phyloP scores from a whole-genome alignment of 2,113 vertebrate species.

The Corvus cornix region DNA sequence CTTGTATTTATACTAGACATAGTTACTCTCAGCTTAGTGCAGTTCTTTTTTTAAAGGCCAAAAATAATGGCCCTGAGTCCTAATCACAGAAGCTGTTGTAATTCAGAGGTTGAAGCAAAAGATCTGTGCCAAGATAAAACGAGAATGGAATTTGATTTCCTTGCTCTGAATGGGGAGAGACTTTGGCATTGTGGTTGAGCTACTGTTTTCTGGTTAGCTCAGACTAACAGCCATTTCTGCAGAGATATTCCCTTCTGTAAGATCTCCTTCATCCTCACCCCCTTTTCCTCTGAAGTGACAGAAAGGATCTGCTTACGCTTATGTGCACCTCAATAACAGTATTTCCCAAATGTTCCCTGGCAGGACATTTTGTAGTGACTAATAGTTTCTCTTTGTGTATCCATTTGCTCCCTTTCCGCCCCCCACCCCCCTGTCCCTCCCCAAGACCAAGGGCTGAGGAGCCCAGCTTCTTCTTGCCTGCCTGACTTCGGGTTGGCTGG shows the following conservation, averaged over 20 bases:
- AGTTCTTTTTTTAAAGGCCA: background rate
- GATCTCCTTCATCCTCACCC: background rate
- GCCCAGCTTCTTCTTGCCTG: background rate
- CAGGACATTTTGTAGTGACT: constrained; percentile 13
- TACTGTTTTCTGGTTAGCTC: background rate
- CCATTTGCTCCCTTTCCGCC: background rate
- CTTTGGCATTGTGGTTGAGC: background rate
- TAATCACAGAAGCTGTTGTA: background rate
- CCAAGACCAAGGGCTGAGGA: background rate
- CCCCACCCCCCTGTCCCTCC: background rate
- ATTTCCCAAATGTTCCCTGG: background rate
- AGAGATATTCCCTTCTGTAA: background rate
- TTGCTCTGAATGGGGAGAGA: background rate
- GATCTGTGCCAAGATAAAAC: background rate
- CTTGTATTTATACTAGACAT: background rate
- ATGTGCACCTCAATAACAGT: constrained; percentile 4
- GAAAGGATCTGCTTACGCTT: constrained; percentile 32
- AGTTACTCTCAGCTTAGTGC: background rate
- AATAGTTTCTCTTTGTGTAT: background rate
- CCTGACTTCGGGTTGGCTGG: rapidly evolving
- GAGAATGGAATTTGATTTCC: background rate
- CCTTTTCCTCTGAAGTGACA: background rate
- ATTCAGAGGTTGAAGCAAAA: background rate
- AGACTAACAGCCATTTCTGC: background rate
- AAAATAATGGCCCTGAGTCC: background rate